A percentile compares a stretch with the other conserved stretches of the same genome.
These are phyloP conservation scores for Chymomyza fuscimana DNA, from an alignment of 2,888 invertebrate genomes.

Conservation along the genomic window DNA sequence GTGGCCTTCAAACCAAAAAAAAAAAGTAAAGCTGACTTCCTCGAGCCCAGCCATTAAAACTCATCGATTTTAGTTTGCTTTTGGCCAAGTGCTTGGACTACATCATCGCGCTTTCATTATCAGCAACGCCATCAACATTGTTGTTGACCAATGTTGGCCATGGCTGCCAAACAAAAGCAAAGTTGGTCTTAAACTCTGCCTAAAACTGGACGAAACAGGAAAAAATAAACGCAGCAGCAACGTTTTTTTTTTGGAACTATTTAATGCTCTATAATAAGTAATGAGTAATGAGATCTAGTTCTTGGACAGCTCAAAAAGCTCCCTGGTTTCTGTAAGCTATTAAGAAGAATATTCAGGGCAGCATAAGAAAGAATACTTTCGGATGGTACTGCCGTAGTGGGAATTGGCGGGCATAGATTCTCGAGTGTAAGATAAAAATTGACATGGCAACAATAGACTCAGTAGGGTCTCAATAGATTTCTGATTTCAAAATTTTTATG, in stretches of 20 bases:
- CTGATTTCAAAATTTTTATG: too few species aligned
- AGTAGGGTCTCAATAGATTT: too few species aligned
- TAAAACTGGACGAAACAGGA: not conserved
- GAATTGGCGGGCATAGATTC: too few species aligned
- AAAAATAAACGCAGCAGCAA: not conserved
- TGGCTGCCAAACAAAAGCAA: not conserved
- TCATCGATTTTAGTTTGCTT: slow-evolving; percentile 55
- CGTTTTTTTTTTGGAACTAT: not conserved
- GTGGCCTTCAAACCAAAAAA: slow-evolving; percentile 52
- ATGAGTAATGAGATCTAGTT: too few species aligned
- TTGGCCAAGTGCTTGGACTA: slow-evolving; percentile 46
- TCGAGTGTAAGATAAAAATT: too few species aligned
- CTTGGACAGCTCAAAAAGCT: too few species aligned
- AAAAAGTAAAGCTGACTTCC: not conserved
- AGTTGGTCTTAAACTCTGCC: not conserved
- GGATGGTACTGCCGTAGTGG: too few species aligned
- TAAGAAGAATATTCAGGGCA: slow-evolving; percentile 1
- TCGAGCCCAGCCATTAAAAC: slow-evolving; percentile 44
- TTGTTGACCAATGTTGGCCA: slow-evolving; percentile 28
- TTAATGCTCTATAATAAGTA: slow-evolving; percentile 10
- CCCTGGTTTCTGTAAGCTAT: not conserved
- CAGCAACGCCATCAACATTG: slow-evolving; percentile 27
- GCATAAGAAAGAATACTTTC: too few species aligned
- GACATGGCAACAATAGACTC: too few species aligned
- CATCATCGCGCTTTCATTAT: slow-evolving; percentile 5